phyloP scores from a whole-genome alignment of 2,888 invertebrate species.

The Clepsis dumicolana region DNA sequence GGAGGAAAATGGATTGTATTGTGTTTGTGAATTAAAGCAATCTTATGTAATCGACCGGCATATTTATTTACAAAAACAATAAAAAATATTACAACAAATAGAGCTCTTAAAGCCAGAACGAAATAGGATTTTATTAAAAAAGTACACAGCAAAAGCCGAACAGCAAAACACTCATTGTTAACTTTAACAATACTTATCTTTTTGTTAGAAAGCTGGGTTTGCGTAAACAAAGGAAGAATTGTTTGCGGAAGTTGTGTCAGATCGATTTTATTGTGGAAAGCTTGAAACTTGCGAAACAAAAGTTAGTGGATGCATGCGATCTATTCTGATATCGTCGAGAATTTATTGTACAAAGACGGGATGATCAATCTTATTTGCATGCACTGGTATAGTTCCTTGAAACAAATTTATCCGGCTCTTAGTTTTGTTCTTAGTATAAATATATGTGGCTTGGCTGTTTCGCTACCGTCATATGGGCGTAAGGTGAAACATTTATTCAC shows the following conservation, averaged over 20 bases:
- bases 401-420: too few species aligned
- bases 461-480: too few species aligned
- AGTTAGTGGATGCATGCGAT: slow-evolving; percentile 18
- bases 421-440: too few species aligned
- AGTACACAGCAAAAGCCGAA: not conserved
- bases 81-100: too few species aligned
- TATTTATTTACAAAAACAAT: too few species aligned
- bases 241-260: slow-evolving; percentile 10
- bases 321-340: not conserved
- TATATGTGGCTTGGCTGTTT: too few species aligned
- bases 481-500: not conserved
- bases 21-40: too few species aligned
- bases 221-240: slow-evolving; percentile 10
- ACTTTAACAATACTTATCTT: slow-evolving; percentile 22
- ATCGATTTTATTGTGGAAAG: slow-evolving; percentile 13
- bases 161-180: slow-evolving; percentile 20
- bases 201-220: slow-evolving; percentile 12
- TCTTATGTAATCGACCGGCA: too few species aligned
- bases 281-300: slow-evolving; percentile 2
- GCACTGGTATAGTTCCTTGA: too few species aligned
- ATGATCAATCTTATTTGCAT: not conserved
- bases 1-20: too few species aligned
- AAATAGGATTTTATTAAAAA: slow-evolving; percentile 3
- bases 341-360: not conserved
- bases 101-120: not conserved